Percentiles rank a stretch among this genome's conserved stretches.
phyloP scores from a whole-genome alignment of 2,113 vertebrate genomes.

The Nothocercus nigrocapillus region DNA sequence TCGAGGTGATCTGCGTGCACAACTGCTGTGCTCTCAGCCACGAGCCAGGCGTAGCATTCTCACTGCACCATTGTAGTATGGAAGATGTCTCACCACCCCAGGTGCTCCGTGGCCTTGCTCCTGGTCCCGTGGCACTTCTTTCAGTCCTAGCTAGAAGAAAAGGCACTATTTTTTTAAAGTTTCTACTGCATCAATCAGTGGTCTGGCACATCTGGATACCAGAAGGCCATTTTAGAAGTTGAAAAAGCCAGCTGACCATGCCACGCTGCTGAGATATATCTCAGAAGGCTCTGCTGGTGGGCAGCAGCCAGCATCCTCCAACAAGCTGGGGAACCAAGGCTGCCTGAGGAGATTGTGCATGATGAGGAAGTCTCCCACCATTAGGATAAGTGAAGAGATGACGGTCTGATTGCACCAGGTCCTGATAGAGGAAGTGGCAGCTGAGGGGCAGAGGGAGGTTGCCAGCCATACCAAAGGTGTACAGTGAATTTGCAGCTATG shows the following conservation, averaged over 20 bases:
- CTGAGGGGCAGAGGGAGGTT: not conserved
- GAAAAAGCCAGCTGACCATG: not conserved
- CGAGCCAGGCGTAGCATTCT: not conserved
- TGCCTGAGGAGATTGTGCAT: not conserved
- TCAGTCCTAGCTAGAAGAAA: not conserved
- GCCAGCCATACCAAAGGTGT: not conserved
- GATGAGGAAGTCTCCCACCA: not conserved
- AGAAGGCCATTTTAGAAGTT: not conserved
- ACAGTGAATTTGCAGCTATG: not conserved
- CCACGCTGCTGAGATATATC: not conserved
- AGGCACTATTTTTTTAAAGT: not conserved
- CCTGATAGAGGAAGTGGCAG: not conserved
- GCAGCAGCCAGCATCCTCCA: not conserved
- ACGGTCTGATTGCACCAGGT: not conserved
- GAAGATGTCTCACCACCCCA: not conserved
- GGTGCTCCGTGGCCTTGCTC: not conserved
- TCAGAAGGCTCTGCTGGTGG: not conserved
- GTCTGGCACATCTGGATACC: not conserved
- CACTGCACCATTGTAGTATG: not conserved
- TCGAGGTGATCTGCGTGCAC: not conserved
- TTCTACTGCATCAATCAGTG: not conserved
- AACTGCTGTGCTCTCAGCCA: not conserved
- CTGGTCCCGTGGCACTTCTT: not conserved
- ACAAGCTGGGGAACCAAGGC: not conserved
- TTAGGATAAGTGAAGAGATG: not conserved